Evolutionary conservation across 2,113 vertebrate genomes (phyloP), one percentile per base, ranked within the genome.

Genomic region (Micronisus gabar): DNA sequence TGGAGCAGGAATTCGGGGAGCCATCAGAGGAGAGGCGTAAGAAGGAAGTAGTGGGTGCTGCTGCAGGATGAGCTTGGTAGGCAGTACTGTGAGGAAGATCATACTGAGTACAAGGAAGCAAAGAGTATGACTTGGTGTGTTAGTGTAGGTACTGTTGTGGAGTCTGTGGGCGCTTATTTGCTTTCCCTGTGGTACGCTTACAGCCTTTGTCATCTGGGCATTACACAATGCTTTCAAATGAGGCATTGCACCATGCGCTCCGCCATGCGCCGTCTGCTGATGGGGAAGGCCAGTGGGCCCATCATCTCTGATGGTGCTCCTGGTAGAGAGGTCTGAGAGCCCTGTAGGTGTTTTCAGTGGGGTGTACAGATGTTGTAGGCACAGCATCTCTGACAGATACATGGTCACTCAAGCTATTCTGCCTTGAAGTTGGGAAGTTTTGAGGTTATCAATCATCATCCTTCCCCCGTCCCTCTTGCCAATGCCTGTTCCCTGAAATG

Each of bases 161-260:
- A 50, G 40, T 41, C 32, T 80, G 29, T 38, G 75, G 67, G 25
- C 0, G 0, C 38, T 92, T 53, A 20, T 2, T 85, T 92, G 67
- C 52, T 88, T 66, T 80, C 38, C 36, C n/a, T 3, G 2, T 41
- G 66, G 36, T 23, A 53, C 1, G 5, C 20, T 76, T 66, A 66
- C 11, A 47, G 23, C 55, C 30, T 82, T 55, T 74, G 50, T 63
- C 65, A 63, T 73, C 50, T 58, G 67, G 36, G 45, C 53, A 14
- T 12, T 68, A 25, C 66, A 41, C 2, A 1, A 7, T 17, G 32
- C 50, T 88, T 74, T 92, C 61, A 59, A 20, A 52, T 41, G 56
- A 81, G 76, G 59, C 40, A 21, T 25, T 84, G 41, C 25, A 41
- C 45, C 3, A 1, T 0, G 0, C 2, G 3, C 38, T 86, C 26